Percentiles rank a stretch among this genome's conserved stretches.
phyloP scores from a whole-genome alignment of 2,888 invertebrate species.

The Megastigmus dorsalis region DNA sequence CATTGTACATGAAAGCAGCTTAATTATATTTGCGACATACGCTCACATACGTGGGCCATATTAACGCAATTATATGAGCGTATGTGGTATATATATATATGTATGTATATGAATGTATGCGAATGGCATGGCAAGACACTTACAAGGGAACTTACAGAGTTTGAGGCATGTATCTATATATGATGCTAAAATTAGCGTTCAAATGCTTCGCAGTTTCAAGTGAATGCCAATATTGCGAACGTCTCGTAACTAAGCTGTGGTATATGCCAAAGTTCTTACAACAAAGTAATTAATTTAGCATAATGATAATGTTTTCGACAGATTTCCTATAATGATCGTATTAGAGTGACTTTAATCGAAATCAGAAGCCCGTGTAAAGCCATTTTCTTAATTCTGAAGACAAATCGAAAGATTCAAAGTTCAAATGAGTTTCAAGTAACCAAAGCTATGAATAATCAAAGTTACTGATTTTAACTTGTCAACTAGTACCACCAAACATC shows the following conservation, averaged over 20 bases:
- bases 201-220: conserved; percentile 39
- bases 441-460: too few relatives aligned
- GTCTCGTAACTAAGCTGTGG: conserved; percentile 29
- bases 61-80: conserved; percentile 23
- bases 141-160: conserved; percentile 62
- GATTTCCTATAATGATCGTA: conserved; percentile 36
- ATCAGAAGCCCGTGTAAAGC: conserved; percentile 32
- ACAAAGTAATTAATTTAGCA: conserved; percentile 20
- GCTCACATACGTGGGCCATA: not conserved
- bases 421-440: too few relatives aligned
- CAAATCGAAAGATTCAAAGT: too few relatives aligned
- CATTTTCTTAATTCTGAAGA: too few relatives aligned
- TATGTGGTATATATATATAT: conserved; percentile 1
- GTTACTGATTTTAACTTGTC: too few relatives aligned
- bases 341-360: conserved; percentile 1
- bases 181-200: conserved; percentile 48
- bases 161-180: conserved; percentile 54
- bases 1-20: conserved; percentile 50
- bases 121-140: conserved; percentile 38
- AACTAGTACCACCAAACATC: too few relatives aligned
- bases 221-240: conserved; percentile 40
- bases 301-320: conserved; percentile 34
- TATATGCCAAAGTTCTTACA: conserved; percentile 21
- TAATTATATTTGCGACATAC: conserved; percentile 27
- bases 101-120: not conserved